Evolutionary conservation across 2,888 invertebrate genomes (phyloP).

Genomic region (Pycnomerus fuliginosus): DNA sequence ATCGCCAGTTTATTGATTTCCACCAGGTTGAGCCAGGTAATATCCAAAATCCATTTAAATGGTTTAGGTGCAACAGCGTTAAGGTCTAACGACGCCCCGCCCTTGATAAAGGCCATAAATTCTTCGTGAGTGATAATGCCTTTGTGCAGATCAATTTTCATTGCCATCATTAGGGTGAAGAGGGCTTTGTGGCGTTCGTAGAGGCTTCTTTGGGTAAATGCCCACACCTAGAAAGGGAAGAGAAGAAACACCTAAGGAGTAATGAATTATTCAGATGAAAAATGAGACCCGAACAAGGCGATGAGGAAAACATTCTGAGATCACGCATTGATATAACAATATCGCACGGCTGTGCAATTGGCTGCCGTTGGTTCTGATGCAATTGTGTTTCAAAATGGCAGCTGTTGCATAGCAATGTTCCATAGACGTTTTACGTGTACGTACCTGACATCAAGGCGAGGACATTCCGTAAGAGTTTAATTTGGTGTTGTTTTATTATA

Average conservation of each 20-base stretch:
- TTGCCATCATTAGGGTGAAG: conserved; percentile 90
- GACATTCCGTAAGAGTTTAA: too few relatives aligned
- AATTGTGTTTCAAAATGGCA: too few relatives aligned
- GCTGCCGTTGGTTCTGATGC: too few relatives aligned
- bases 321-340: too few relatives aligned
- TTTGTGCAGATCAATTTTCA: conserved; percentile 90
- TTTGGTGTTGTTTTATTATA: too few relatives aligned
- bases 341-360: too few relatives aligned
- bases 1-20: conserved; percentile 83
- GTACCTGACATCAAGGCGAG: too few relatives aligned
- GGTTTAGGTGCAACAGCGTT: conserved; percentile 93
- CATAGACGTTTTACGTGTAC: too few relatives aligned
- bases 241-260: conserved; percentile 8
- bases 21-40: conserved; percentile 94
- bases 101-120: conserved; percentile 94
- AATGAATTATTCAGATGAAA: too few relatives aligned
- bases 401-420: too few relatives aligned
- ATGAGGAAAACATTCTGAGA: too few relatives aligned
- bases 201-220: conserved; percentile 86
- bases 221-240: conserved; percentile 66
- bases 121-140: conserved; percentile 83
- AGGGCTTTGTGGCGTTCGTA: conserved; percentile 92
- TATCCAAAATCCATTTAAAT: conserved; percentile 91
- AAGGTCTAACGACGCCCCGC: conserved; percentile 90
- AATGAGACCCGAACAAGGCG: too few relatives aligned